A percentile compares a stretch with the other conserved stretches of the same genome.
phyloP scores from a whole-genome alignment of 2,888 invertebrate species.

The Corythucha ciliata region DNA sequence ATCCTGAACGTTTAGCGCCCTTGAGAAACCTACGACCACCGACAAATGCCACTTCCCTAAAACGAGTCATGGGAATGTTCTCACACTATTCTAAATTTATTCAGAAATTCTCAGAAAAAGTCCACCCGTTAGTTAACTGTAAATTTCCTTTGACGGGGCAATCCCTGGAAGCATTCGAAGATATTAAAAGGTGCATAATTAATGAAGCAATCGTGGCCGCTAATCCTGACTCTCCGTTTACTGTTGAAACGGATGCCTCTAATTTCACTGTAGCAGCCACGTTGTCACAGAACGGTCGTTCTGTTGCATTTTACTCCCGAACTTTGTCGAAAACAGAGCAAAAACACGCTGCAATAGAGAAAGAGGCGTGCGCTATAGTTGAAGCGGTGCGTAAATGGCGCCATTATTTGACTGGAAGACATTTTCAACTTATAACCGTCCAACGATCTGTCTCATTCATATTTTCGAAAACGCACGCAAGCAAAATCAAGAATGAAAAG shows the following conservation, averaged over 20 bases:
- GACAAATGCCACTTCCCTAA: neutral
- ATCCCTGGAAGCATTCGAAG: neutral
- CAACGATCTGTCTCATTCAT: no score
- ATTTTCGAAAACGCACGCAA: no score
- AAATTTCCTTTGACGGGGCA: neutral
- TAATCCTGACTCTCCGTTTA: neutral
- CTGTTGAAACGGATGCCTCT: constrained; percentile 30
- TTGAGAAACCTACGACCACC: constrained; percentile 2
- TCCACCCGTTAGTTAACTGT: neutral
- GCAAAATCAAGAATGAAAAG: no score
- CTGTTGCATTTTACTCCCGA: constrained; percentile 26
- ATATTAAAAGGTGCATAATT: neutral
- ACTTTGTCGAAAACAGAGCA: constrained; percentile 24
- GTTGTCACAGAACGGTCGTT: constrained; percentile 24
- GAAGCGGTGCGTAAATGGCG: constrained; percentile 30
- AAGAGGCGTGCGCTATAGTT: constrained; percentile 32
- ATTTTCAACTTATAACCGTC: constrained; percentile 27
- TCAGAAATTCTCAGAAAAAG: neutral
- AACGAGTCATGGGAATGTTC: constrained; percentile 5
- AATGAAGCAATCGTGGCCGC: neutral
- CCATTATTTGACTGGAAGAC: constrained; percentile 25
- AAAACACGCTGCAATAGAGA: constrained; percentile 29
- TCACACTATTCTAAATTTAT: constrained; percentile 4
- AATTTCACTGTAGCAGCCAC: constrained; percentile 25
- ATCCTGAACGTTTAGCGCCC: constrained; percentile 9